Evolutionary conservation across 2,888 invertebrate genomes (phyloP).

Genomic region (Melieria picta): DNA sequence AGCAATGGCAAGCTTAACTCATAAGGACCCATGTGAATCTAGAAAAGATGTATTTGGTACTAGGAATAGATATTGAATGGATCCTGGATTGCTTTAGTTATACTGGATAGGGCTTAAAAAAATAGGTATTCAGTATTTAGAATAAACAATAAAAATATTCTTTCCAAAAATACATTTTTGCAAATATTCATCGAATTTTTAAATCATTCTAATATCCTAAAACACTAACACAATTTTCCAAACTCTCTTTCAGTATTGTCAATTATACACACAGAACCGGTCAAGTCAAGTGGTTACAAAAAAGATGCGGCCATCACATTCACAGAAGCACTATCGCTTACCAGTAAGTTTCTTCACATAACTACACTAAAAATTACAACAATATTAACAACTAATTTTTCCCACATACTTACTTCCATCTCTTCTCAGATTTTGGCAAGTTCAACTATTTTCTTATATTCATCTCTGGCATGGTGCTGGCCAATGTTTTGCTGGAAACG

Average conservation of each 20-base stretch:
- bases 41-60: no score
- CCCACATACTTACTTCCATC: neutral
- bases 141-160: no score
- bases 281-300: slow-evolving; percentile 31
- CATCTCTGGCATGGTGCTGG: slow-evolving; percentile 68
- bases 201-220: neutral
- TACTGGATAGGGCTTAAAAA: no score
- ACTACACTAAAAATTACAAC: neutral
- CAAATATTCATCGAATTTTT: no score
- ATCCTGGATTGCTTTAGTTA: no score
- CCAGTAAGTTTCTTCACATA: slow-evolving; percentile 40
- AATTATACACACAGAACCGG: slow-evolving; percentile 31
- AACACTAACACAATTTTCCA: slow-evolving; percentile 9
- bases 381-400: slow-evolving; percentile 1
- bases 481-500: slow-evolving; percentile 66
- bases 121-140: no score
- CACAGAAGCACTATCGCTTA: slow-evolving; percentile 44
- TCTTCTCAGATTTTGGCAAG: slow-evolving; percentile 66
- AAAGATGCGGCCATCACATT: slow-evolving; percentile 42
- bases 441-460: slow-evolving; percentile 68
- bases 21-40: no score
- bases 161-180: no score
- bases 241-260: slow-evolving; percentile 37
- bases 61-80: no score
- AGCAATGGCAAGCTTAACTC: no score